Evolutionary conservation across 2,797 vertebrate species (phyloP).

Genomic region (Acrossocheilus fasciatus): DNA sequence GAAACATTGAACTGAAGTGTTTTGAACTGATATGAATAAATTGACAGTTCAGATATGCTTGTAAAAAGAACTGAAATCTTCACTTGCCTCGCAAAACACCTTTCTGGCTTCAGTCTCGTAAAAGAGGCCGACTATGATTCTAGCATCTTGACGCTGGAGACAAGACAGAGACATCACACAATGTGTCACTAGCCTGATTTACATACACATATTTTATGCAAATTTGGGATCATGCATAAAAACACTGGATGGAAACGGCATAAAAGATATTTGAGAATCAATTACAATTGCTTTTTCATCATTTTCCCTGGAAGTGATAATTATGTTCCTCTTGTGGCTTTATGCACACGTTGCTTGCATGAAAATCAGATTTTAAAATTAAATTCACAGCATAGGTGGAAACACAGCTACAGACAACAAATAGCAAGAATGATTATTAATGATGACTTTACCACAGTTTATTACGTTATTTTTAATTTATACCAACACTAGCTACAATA

Average conservation of each 20-base stretch:
- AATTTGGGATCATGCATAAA: neutral
- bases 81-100: constrained; percentile 92
- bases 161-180: neutral
- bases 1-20: neutral
- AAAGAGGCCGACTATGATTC: constrained; percentile 96
- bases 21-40: neutral
- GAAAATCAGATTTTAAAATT: neutral
- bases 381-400: neutral
- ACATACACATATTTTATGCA: neutral
- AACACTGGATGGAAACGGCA: neutral
- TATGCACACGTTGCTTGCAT: neutral
- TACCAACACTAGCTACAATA: neutral
- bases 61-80: neutral
- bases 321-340: neutral
- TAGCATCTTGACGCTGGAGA: constrained; percentile 89
- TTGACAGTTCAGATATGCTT: neutral
- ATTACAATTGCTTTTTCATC: neutral
- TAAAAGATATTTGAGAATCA: neutral
- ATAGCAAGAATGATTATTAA: neutral
- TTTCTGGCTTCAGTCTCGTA: constrained; percentile 96
- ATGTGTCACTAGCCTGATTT: neutral
- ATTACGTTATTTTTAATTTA: neutral
- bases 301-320: neutral
- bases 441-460: neutral
- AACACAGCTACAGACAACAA: neutral